A percentile compares a stretch with the other conserved stretches of the same genome.
phyloP scores from a whole-genome alignment of 2,113 vertebrate genomes.

The Macrotus californicus region DNA sequence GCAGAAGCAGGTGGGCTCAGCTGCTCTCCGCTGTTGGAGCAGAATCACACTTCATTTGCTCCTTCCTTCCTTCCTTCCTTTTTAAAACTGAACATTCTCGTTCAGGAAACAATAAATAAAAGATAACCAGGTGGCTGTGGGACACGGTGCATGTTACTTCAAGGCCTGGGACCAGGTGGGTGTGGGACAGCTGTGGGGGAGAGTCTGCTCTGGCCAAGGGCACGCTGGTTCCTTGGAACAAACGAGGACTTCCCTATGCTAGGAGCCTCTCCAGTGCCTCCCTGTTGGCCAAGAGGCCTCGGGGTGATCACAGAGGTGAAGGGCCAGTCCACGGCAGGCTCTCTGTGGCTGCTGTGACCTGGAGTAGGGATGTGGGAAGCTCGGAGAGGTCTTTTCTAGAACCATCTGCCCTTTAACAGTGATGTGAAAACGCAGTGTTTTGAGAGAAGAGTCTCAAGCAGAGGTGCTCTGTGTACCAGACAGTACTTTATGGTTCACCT shows the following conservation, averaged over 20 bases:
- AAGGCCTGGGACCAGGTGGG: background rate
- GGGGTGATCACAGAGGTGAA: background rate
- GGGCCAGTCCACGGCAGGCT: background rate
- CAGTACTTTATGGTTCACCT: conserved; percentile 45
- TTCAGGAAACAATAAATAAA: background rate
- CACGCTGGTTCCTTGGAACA: conserved; percentile 34
- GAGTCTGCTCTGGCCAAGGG: conserved; percentile 51
- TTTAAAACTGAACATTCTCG: conserved; percentile 45
- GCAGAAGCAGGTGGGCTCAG: conserved; percentile 30
- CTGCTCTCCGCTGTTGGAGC: background rate
- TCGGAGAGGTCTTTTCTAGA: conserved; percentile 31
- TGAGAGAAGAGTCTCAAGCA: conserved; percentile 32
- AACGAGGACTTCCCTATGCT: background rate
- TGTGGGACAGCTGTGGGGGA: background rate
- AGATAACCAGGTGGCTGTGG: background rate
- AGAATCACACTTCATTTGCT: conserved; percentile 31
- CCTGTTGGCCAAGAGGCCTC: background rate
- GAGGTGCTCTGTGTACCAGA: conserved; percentile 57
- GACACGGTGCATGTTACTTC: background rate
- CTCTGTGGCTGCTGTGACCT: background rate
- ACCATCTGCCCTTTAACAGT: conserved; percentile 35
- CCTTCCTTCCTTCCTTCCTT: background rate
- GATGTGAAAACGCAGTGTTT: conserved; percentile 39
- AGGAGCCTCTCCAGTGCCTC: background rate
- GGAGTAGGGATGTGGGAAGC: background rate